Conservation (phyloP, 2,113 vertebrate species). For the Ceratotherium simum region DNA sequence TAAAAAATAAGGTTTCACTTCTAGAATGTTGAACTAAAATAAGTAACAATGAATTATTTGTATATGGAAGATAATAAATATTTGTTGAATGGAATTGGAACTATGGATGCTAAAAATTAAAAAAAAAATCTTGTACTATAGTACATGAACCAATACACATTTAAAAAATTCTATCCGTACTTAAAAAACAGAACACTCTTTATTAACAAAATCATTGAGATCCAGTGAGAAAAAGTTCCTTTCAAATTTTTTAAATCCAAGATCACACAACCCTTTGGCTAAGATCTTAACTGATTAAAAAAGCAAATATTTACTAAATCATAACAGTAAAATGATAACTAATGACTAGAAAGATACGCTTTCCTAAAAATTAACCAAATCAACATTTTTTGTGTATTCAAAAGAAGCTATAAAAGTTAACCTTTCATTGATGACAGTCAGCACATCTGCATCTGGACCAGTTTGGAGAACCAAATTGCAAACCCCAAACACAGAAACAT, state of each 20-base stretch:
- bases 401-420: background rate
- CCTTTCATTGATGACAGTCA: background rate
- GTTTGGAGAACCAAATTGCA: background rate
- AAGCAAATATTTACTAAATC: background rate
- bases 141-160: background rate
- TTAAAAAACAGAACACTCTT: background rate
- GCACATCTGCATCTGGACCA: background rate
- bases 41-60: slow-evolving; percentile 21
- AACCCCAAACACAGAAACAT: background rate
- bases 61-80: slow-evolving; percentile 66
- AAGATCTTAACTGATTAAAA: background rate
- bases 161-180: background rate
- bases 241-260: slow-evolving; percentile 2
- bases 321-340: background rate
- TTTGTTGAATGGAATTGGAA: background rate
- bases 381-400: background rate
- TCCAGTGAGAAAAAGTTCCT: slow-evolving; percentile 41
- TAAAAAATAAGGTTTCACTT: slow-evolving; percentile 42
- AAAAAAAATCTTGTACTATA: background rate
- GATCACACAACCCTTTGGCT: background rate
- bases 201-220: background rate
- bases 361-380: background rate
- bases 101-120: background rate
- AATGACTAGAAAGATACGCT: background rate
- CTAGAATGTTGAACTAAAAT: slow-evolving; percentile 40